Base-by-base conservation (phyloP, 2,797 vertebrate species). In the Notolepis coatsorum region DNA sequence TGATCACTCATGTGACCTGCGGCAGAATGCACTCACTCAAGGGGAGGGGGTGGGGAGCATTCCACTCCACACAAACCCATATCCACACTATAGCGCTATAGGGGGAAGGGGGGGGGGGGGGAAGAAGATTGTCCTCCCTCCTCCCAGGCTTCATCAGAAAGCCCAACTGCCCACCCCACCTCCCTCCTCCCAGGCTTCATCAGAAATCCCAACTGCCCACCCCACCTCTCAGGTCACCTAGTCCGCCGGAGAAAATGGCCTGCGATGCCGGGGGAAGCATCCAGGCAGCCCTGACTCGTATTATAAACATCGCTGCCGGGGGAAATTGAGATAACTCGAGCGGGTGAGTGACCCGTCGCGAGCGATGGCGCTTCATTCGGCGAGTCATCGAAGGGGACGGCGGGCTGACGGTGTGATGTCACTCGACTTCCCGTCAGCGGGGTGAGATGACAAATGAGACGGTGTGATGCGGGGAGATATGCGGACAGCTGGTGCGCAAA, bases 1-100 rank as follows among this genome's bases (percentile, higher is more conserved):
- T 89, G 85, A 89, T 90, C 84, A 57, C 55, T 82, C 76, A 59
- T 69, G 71, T 80, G 84, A 87, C 85, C 83, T 38, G 62, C 59
- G 59, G 69, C 43, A 71, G 62, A 72, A 12, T 51, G 60, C 53
- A 45, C 68, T 71, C 43, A 23, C 67, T 61, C 4, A 0, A n/a
- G n/a, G 30, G 46, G 58, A 71, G 65, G 50, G 54, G 18, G 21
- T 20, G 54, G 28, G 49, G 51, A 41, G 52, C 41, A 41, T 52
- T 58, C 3, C 0, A 31, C n/a, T n/a, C n/a, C n/a, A n/a, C n/a
- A n/a, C 31, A 55, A 43, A 35, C 56, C 41, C 25, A 13, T 25
- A 61, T 73, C 63, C 35, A 25, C 64, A 24, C n/a, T n/a, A n/a
- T n/a, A n/a, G n/a, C n/a, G n/a, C n/a, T n/a, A 51, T 28, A 1